Evolutionary conservation across 2,113 vertebrate genomes (phyloP), one percentile per base, ranked within the genome.

Genomic region (Rhinopithecus roxellana): DNA sequence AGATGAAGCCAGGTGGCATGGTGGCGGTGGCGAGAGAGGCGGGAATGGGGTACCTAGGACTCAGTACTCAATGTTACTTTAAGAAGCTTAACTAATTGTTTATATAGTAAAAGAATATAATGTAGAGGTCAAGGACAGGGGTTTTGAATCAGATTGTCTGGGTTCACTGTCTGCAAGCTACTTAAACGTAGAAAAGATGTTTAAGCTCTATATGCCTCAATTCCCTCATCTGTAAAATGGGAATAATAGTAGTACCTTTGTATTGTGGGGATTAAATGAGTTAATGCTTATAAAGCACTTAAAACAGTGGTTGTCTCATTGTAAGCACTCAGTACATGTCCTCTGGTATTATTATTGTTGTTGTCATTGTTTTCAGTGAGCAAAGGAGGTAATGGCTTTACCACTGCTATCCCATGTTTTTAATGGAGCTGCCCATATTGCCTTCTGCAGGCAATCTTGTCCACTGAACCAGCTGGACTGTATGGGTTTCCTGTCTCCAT

Each of bases 401-500:
- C 25, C 57, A 12, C 8, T 59, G 8, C 69, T 8, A 7, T 48
- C 22, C 8, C n/a, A 2, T 52, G 20, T 38, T 52, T 88, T n/a
- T 25, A 38, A 9, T 43, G 59, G 64, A 90, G 52, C 4, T 81
- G 23, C 3, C 12, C 13, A 0, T 9, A 0, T 7, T 18, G 12
- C 40, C 5, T 94, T 11, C 79, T 45, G n/a, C 10, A 70, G 23
- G 27, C 45, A 64, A 25, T 5, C 5, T 38, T 18, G 4, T 35
- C 17, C 8, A 30, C 14, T 8, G 13, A 67, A 17, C 2, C 2
- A 45, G 18, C 12, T 67, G 52, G 90, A 40, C 38, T 38, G 67
- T 17, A 18, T 45, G 4, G 13, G 17, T 23, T 75, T 84, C 30
- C 48, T 40, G 10, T 69, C n/a, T 61, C 57, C 48, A 25, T 40